Base-by-base conservation (phyloP, 2,797 vertebrate species). In the Pitangus sulphuratus region DNA sequence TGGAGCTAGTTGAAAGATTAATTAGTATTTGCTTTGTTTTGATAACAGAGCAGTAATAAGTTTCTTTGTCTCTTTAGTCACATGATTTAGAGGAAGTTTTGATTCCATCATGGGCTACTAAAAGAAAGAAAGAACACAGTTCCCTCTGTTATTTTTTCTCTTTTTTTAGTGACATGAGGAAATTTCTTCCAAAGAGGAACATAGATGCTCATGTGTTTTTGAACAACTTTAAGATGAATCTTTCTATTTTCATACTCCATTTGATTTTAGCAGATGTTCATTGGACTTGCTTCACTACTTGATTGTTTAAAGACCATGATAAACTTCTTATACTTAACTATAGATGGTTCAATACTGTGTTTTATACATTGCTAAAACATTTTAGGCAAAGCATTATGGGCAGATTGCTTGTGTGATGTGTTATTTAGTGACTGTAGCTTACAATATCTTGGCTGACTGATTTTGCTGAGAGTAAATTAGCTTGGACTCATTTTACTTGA, bases 251-350 rank as follows among this genome's bases (percentile, higher is more conserved):
- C 81, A 87, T 90, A 64, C 62, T 83, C 89, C 78, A 88, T 70
- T 97, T 96, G 80, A 76, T 82, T 78, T 88, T 84, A 66, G 86
- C 35, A 89, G 35, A 72, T 83, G 16, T 85, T 95, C 74, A 79
- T 62, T 96, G 87, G 76, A 84, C 72, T 95, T 93, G 84, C 93
- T 56, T 95, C 80, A 82, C 95, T 87, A 72, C 51, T 82, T 85
- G 83, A 83, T 96, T 96, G 87, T 91, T 89, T 70, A 96, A 96
- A 96, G 86, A 89, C 89, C 95, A 44, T 84, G 80, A 87, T 89
- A 65, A 94, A 84, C 61, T 70, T 93, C 81, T 82, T 56, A 54
- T 91, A 85, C 62, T 87, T 93, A 82, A 84, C 65, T 89, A 56
- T 87, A 88, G 70, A 75, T 86, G 87, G 72, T 78, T 84, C 69